These are phyloP conservation scores for Varroa destructor DNA, from an alignment of 1,140 invertebrate genomes.

Conservation along the genomic window DNA sequence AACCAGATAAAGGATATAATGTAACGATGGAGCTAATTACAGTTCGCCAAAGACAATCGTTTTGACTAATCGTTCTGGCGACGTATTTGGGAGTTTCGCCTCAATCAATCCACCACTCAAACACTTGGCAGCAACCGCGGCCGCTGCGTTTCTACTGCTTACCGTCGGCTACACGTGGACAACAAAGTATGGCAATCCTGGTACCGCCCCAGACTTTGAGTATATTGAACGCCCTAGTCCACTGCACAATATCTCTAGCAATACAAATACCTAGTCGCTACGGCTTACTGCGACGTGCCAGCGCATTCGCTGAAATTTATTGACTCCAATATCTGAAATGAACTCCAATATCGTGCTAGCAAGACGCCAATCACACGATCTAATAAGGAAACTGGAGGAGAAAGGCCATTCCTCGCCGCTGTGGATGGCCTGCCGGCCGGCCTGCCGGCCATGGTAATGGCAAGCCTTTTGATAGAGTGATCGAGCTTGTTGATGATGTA, in stretches of 20 bases:
- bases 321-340: background rate
- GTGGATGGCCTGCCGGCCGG: background rate
- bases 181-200: constrained; percentile 85
- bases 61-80: constrained; percentile 90
- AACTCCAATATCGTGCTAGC: background rate
- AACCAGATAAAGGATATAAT: constrained; percentile 83
- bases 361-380: background rate
- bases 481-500: background rate
- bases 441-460: background rate
- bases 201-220: constrained; percentile 68
- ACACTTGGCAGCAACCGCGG: constrained; percentile 75
- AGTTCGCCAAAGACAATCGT: constrained; percentile 55
- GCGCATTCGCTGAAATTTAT: constrained; percentile 23
- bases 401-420: constrained; percentile 43
- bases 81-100: constrained; percentile 80
- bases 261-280: background rate
- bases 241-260: constrained; percentile 66
- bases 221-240: constrained; percentile 54
- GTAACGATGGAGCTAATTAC: constrained; percentile 68
- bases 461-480: background rate
- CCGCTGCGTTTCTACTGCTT: constrained; percentile 93
- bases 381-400: too few relatives aligned
- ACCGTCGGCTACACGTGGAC: constrained; percentile 94
- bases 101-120: constrained; percentile 87
- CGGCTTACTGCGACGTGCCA: constrained; percentile 6